Percentiles rank a stretch among this genome's conserved stretches.
phyloP scores from a whole-genome alignment of 1,140 invertebrate genomes.

The Pemphigus obesinymphae region DNA sequence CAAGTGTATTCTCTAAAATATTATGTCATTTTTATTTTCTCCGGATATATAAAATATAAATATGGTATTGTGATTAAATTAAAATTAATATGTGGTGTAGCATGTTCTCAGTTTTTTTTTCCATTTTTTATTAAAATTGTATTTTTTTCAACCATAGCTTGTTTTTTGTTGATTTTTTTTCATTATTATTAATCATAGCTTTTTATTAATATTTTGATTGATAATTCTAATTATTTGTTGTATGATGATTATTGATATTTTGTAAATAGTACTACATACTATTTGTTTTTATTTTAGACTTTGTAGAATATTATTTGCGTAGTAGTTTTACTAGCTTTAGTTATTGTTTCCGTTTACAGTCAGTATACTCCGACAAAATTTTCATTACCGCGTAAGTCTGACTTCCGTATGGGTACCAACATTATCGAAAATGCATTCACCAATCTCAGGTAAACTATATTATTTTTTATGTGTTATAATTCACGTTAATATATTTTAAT shows the following conservation, averaged over 20 bases:
- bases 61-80: too few relatives aligned
- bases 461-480: not conserved
- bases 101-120: too few relatives aligned
- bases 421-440: slow-evolving; percentile 65
- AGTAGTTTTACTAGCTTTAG: slow-evolving; percentile 6
- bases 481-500: not conserved
- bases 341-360: slow-evolving; percentile 54
- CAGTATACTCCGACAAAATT: slow-evolving; percentile 71
- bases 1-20: too few relatives aligned
- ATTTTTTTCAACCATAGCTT: too few relatives aligned
- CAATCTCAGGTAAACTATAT: slow-evolving; percentile 66
- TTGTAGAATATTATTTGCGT: not conserved
- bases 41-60: too few relatives aligned
- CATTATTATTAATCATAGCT: not conserved
- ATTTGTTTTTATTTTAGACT: not conserved
- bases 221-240: too few relatives aligned
- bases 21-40: too few relatives aligned
- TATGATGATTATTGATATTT: too few relatives aligned
- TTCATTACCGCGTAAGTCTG: slow-evolving; percentile 65
- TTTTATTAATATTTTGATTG: too few relatives aligned
- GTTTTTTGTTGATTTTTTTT: not conserved
- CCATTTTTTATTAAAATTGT: too few relatives aligned
- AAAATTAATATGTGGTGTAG: too few relatives aligned
- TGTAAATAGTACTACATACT: not conserved
- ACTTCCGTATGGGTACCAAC: slow-evolving; percentile 65